Base-by-base conservation (phyloP, 2,888 invertebrate genomes). In the Trichacis sp. region DNA sequence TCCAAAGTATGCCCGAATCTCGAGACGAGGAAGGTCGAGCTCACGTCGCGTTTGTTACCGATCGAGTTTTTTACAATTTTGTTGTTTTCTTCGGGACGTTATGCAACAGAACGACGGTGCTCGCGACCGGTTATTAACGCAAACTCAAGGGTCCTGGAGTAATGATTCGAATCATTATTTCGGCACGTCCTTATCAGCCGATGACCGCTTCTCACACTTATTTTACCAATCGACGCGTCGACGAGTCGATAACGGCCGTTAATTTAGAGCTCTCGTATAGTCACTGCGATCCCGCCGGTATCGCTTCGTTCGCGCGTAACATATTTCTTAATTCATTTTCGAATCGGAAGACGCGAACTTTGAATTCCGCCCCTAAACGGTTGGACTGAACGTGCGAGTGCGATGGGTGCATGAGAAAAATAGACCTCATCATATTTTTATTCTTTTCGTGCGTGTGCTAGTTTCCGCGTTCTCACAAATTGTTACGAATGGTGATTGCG, bases 231-330 rank as follows among this genome's bases (percentile, higher is more conserved):
- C n/a, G n/a, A n/a, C n/a, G n/a, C n/a, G n/a, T n/a, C n/a, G n/a
- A n/a, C n/a, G n/a, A n/a, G n/a, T n/a, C n/a, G n/a, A n/a, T n/a
- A n/a, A n/a, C n/a, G n/a, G n/a, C n/a, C n/a, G n/a, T n/a, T n/a
- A n/a, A n/a, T n/a, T 42, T 51, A 54, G 56, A 60, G 61, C 60
- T 50, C 62, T 53, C 47, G 62, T 66, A n/a, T n/a, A 64, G 59
- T 46, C 40, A 38, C 30, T 49, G 33, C 29, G 48, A 40, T 49
- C 33, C 58, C 64, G 64, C 62, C 61, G 67, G 61, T 55, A 18
- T 17, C 24, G 42, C 12, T 56, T 17, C n/a, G 8, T 17, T 43
- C 57, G n/a, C n/a, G n/a, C n/a, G n/a, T n/a, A n/a, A n/a, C n/a
- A n/a, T n/a, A n/a, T n/a, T n/a, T n/a, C n/a, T n/a, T n/a, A n/a